Base-by-base conservation (phyloP, 2,888 invertebrate species). In the Lasioglossum leucozonium region DNA sequence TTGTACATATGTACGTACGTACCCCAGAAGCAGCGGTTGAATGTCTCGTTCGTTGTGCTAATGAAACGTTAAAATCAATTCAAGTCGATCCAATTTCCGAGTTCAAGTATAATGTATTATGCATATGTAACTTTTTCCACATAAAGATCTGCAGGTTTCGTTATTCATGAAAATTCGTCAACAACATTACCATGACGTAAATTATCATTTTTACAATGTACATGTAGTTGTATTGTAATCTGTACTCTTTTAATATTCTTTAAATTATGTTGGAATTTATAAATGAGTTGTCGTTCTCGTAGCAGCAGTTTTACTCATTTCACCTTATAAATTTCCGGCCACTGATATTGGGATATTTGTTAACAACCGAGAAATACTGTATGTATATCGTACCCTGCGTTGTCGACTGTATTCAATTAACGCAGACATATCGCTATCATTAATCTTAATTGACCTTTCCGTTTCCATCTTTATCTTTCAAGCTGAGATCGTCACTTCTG, bases 61-160 rank as follows among this genome's bases (percentile, higher is more conserved):
- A 44, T 44, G 34, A 34, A 81, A 86, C 76, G 89, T 86, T 62
- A 16, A 62, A 65, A 22, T 16, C 65, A 65, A 65, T 65, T 18
- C 18, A 34, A 65, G 65, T 65, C 65, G 65, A 65, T 34, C 65
- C 34, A 65, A 65, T 65, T 65, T 34, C 30, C 1, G 34, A 18
- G 34, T 34, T 34, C 34, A 30, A 18, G 10, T 65, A 22, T 34
- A 8, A 65, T 65, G n/a, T n/a, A n/a, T n/a, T n/a, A n/a, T n/a
- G n/a, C n/a, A n/a, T n/a, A n/a, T n/a, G 18, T 65, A 16, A 22
- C 30, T 30, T 10, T 30, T 10, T 34, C 0, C 30, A 18, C 65
- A 4, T 8, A 34, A 34, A 65, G 30, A 65, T 18, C 65, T 22
- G 65, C 34, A 10, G 34, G 8, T 65, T 22, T 10, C 10, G 65